phyloP scores from a whole-genome alignment of 2,113 vertebrate genomes.

The Albula goreensis region DNA sequence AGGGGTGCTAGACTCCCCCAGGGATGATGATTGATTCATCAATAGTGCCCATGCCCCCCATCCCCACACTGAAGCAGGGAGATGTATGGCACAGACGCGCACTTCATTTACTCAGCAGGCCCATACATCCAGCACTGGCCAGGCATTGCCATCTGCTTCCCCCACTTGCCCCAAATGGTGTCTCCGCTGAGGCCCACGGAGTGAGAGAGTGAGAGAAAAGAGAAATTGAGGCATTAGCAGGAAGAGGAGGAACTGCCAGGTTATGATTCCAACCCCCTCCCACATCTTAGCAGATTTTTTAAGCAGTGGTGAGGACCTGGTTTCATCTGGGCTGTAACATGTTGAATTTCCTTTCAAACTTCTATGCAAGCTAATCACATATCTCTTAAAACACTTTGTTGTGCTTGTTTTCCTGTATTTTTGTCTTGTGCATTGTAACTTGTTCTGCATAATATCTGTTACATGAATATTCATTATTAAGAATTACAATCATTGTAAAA shows the following conservation, averaged over 20 bases:
- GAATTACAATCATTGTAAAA: too few species aligned
- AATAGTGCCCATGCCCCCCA: conserved; percentile 41
- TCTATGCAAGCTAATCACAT: neutral
- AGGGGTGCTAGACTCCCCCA: conserved; percentile 59
- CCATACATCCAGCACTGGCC: conserved; percentile 49
- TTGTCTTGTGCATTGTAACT: neutral
- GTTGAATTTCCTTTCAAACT: too few species aligned
- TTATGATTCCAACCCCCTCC: too few species aligned
- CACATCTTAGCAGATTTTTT: too few species aligned
- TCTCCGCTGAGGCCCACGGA: neutral
- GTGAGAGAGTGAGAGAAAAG: neutral
- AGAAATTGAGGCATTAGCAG: neutral
- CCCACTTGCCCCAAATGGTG: conserved; percentile 19
- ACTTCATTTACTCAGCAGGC: conserved; percentile 57
- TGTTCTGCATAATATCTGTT: neutral
- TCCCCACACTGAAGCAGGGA: conserved; percentile 49
- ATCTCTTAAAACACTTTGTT: neutral
- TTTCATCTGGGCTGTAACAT: too few species aligned
- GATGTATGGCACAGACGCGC: conserved; percentile 63
- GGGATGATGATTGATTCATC: conserved; percentile 67
- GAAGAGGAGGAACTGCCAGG: neutral
- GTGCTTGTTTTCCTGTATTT: neutral
- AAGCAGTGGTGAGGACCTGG: too few species aligned
- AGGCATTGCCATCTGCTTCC: conserved; percentile 39
- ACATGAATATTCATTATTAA: neutral